A percentile compares a stretch with the other conserved stretches of the same genome.
phyloP scores from a whole-genome alignment of 2,888 invertebrate genomes.

The Zhuqinia jingwanae region DNA sequence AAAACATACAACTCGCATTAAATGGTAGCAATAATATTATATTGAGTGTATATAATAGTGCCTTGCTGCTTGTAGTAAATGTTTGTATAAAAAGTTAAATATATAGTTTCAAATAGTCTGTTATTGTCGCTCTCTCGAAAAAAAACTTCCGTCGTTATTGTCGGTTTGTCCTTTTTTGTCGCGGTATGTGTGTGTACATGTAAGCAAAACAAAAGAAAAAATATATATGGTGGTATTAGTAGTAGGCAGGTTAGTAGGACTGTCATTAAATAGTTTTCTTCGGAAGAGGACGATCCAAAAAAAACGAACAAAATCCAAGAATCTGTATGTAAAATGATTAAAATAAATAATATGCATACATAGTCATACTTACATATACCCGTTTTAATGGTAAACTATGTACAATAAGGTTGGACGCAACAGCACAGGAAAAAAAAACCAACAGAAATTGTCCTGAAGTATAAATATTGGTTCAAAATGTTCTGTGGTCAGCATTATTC shows the following conservation, averaged over 20 bases:
- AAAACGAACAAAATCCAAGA: neutral
- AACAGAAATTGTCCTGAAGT: no score
- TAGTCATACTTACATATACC: neutral
- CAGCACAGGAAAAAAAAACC: no score
- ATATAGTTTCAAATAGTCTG: constrained; percentile 24
- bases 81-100: constrained; percentile 20
- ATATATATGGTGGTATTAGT: neutral
- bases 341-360: neutral
- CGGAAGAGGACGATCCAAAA: constrained; percentile 37
- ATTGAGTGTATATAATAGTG: neutral
- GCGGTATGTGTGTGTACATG: no score
- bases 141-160: constrained; percentile 40
- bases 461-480: no score
- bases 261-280: constrained; percentile 37
- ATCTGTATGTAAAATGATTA: neutral
- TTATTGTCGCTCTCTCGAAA: constrained; percentile 39
- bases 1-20: constrained; percentile 2
- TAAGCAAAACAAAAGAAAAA: constrained; percentile 34
- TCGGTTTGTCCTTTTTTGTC: constrained; percentile 29
- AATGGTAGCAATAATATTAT: constrained; percentile 15
- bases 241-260: constrained; percentile 25
- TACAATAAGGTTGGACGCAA: no score
- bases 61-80: neutral
- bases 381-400: no score
- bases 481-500: neutral